These are phyloP conservation scores for Pteromalus puparum DNA, from an alignment of 1,140 invertebrate species.

Conservation along the genomic window DNA sequence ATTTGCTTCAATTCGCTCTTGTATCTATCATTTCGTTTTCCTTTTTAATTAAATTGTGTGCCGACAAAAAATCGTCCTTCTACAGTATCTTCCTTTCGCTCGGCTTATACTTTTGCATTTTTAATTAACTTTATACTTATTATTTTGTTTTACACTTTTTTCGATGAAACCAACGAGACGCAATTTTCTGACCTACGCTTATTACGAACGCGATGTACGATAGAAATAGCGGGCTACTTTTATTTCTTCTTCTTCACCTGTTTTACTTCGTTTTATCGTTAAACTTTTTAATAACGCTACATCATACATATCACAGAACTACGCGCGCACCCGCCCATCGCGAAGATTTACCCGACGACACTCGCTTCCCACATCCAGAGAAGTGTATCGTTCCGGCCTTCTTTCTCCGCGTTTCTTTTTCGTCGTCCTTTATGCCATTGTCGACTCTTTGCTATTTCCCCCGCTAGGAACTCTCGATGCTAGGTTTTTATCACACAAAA, in stretches of 20 bases:
- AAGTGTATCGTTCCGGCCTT: slow-evolving; percentile 2
- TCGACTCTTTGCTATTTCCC: background rate
- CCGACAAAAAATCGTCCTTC: slow-evolving; percentile 30
- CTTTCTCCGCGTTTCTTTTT: background rate
- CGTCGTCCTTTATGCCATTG: background rate
- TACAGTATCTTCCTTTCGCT: background rate
- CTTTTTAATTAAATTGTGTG: slow-evolving; percentile 30
- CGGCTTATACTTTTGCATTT: slow-evolving; percentile 29
- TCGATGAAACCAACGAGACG: slow-evolving; percentile 51
- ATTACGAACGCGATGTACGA: slow-evolving; percentile 63
- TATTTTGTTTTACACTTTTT: slow-evolving; percentile 17
- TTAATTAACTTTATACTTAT: background rate
- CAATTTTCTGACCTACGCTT: slow-evolving; percentile 41
- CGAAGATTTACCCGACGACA: slow-evolving; percentile 17
- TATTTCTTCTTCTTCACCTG: slow-evolving; percentile 14
- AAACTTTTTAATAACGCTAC: slow-evolving; percentile 70
- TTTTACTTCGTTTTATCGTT: slow-evolving; percentile 29
- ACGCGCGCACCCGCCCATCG: slow-evolving; percentile 68
- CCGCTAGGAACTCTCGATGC: slow-evolving; percentile 6
- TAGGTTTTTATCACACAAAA: slow-evolving; percentile 9
- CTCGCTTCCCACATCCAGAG: background rate
- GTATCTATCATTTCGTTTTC: background rate
- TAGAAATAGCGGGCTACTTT: slow-evolving; percentile 67
- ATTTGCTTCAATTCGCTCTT: slow-evolving; percentile 26
- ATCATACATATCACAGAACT: slow-evolving; percentile 76